phyloP scores from a whole-genome alignment of 2,113 vertebrate species.

The Lagopus leucura region DNA sequence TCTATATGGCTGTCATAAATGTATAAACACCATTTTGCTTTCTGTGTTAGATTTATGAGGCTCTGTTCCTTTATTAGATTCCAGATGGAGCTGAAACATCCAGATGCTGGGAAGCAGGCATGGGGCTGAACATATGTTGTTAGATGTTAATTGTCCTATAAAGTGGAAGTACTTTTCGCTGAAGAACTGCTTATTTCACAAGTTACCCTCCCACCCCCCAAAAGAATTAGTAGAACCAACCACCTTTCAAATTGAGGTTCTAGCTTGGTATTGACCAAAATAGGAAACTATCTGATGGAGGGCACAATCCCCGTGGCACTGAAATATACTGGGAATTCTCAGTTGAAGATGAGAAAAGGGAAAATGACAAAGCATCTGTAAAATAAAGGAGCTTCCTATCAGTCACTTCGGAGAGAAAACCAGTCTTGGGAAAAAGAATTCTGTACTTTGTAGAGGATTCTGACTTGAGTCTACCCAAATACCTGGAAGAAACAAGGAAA shows the following conservation, averaged over 20 bases:
- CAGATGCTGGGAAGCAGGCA: neutral
- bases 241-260: neutral
- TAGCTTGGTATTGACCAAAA: neutral
- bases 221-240: neutral
- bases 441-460: neutral
- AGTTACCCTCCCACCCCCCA: neutral
- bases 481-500: neutral
- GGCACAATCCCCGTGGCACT: neutral
- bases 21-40: neutral
- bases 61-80: constrained; percentile 1
- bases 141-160: neutral
- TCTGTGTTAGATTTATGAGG: neutral
- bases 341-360: neutral
- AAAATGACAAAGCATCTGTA: neutral
- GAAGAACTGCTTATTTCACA: neutral
- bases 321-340: neutral
- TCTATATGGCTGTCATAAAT: neutral
- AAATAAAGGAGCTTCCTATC: neutral
- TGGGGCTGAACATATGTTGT: constrained; percentile 10
- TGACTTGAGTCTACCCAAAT: neutral
- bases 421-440: neutral
- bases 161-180: neutral
- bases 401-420: neutral
- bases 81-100: neutral
- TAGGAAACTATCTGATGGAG: neutral